Base-by-base conservation (phyloP, 2,888 invertebrate genomes). In the Apamea sordens region DNA sequence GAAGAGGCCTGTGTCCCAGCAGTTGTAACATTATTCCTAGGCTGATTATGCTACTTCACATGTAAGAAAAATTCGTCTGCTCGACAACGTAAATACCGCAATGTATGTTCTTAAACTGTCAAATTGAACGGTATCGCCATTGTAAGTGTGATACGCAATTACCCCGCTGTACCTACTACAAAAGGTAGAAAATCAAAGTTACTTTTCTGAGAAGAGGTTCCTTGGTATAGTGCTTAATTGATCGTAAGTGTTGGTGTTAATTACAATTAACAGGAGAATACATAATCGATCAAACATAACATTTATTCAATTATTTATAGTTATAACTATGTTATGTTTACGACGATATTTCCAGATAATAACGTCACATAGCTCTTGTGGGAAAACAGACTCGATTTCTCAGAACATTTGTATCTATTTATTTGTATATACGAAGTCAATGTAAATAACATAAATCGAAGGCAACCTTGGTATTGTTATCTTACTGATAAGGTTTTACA, bases 361-460 rank as follows among this genome's bases (percentile, higher is more conserved):
- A 74, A 73, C 32, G 32, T 59, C 24, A 5, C 15, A 28, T 68
- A 67, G 28, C 18, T 53, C 50, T 69, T 80, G 7, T 75, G 21
- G 75, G 44, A 36, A 44, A 61, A 68, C 73, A 73, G 5, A 47
- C 32, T 59, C 36, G 11, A 75, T 80, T 63, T 74, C 74, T 68
- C 36, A 61, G 59, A 73, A 59, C 21, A 15, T 24, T 67, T 61
- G n/a, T 36, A 73, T 18, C 32, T 53, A 28, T 53, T 61, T 67
- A 1, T 67, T 73, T 28, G 21, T 65, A 8, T 36, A 65, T 24
- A 10, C 24, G 15, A 53, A 32, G 47, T 4, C 10, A 61, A 50
- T 79, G 47, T 41, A 32, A 71, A 70, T 78, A 72, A 56, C 28
- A 41, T 63, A 32, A 41, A 69, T 53, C 10, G 10, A 61, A 24